These are phyloP conservation scores for Carollia perspicillata DNA, from an alignment of 2,113 vertebrate genomes.

Conservation along the genomic window DNA sequence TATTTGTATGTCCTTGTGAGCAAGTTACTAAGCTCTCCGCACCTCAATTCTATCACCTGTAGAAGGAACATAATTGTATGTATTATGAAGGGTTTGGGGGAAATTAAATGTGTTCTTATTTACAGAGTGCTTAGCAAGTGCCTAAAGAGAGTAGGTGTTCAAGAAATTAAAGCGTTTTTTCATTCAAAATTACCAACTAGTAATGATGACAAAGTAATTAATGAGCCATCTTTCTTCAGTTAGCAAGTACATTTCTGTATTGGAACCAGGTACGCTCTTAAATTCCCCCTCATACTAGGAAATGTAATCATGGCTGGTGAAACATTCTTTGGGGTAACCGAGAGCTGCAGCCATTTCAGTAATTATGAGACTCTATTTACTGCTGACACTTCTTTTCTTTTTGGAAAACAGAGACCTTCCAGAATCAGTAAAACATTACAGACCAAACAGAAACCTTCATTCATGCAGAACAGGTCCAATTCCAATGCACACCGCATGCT, in stretches of 20 bases:
- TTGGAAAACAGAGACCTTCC: neutral
- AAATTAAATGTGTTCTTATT: neutral
- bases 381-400: neutral
- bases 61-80: neutral
- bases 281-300: neutral
- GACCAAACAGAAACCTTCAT: neutral
- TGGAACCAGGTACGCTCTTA: neutral
- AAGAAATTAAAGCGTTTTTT: constrained; percentile 6
- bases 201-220: neutral
- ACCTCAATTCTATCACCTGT: neutral
- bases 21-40: neutral
- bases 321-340: neutral
- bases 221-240: neutral
- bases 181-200: neutral
- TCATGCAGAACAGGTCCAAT: neutral
- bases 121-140: neutral
- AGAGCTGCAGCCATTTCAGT: neutral
- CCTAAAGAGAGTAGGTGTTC: neutral
- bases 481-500: neutral
- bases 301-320: neutral
- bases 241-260: neutral
- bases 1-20: neutral
- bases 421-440: neutral
- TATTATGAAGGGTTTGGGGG: neutral
- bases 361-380: neutral